Conservation (phyloP, 1,140 invertebrate genomes). For the Panulirus ornatus region DNA sequence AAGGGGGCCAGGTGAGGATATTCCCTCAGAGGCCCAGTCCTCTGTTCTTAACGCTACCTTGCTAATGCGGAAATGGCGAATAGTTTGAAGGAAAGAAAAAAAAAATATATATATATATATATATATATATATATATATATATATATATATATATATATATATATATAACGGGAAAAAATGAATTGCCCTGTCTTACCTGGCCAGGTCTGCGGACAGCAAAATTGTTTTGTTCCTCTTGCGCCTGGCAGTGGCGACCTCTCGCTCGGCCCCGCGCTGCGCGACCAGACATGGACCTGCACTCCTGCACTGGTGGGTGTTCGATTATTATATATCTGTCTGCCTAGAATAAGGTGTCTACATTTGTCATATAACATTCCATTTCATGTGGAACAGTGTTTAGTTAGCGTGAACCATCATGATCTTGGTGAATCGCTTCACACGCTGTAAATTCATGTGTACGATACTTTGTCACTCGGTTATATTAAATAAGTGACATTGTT, state of each 20-base stretch:
- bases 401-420: too few species aligned
- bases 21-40: too few species aligned
- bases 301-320: too few species aligned
- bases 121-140: neutral
- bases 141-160: neutral
- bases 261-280: constrained; percentile 9
- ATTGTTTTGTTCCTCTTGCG: neutral
- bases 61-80: neutral
- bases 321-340: too few species aligned
- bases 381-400: too few species aligned
- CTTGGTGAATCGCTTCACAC: too few species aligned
- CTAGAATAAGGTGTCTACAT: neutral
- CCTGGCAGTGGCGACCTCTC: neutral
- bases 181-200: neutral
- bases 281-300: neutral
- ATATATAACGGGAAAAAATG: neutral
- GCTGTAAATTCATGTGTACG: too few species aligned
- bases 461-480: too few species aligned
- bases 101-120: neutral
- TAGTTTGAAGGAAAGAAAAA: neutral
- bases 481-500: too few species aligned
- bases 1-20: too few species aligned
- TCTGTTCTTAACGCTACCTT: too few species aligned
- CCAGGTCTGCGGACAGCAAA: neutral
- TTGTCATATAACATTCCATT: too few species aligned